Evolutionary conservation across 2,113 vertebrate genomes (phyloP).

Genomic region (Podarcis cretensis): DNA sequence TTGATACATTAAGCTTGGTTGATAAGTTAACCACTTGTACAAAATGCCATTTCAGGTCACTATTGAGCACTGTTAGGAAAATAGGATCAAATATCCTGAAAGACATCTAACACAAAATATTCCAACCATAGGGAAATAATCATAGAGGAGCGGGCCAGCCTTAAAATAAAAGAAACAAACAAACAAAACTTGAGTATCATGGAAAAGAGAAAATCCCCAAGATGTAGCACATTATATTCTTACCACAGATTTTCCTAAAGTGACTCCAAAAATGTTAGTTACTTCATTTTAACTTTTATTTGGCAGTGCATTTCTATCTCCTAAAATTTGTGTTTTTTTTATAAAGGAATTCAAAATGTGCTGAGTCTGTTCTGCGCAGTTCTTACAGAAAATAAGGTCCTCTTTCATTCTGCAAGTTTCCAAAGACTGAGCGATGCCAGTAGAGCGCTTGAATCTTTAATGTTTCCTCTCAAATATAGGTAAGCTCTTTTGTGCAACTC

Average conservation of each 20-base stretch:
- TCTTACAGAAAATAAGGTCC: constrained; percentile 97
- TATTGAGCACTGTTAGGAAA: constrained; percentile 25
- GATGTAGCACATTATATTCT: constrained; percentile 8
- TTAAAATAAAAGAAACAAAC: constrained; percentile 43
- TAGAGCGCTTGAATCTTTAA: constrained; percentile 93
- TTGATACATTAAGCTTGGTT: constrained; percentile 41
- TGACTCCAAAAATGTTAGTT: constrained; percentile 13
- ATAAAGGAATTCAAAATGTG: constrained; percentile 96
- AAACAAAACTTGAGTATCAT: constrained; percentile 14
- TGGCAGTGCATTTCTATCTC: constrained; percentile 30
- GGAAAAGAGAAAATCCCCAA: constrained; percentile 27
- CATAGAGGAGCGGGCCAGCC: constrained; percentile 4
- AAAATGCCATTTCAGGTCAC: background rate
- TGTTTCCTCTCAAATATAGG: constrained; percentile 99
- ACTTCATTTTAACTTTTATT: constrained; percentile 41
- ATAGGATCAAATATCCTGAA: constrained; percentile 50
- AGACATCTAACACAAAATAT: constrained; percentile 4
- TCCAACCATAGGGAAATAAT: constrained; percentile 27
- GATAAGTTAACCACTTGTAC: background rate
- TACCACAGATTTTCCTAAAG: constrained; percentile 33
- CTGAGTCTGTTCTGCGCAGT: constrained; percentile 96
- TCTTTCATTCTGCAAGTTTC: constrained; percentile 97
- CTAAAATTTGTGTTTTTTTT: constrained; percentile 48
- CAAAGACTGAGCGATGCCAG: constrained; percentile 95
- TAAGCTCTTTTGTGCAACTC: constrained; percentile 66